A percentile compares a stretch with the other conserved stretches of the same genome.
Conservation (phyloP, 2,888 invertebrate species). For the Erebia ligea region DNA sequence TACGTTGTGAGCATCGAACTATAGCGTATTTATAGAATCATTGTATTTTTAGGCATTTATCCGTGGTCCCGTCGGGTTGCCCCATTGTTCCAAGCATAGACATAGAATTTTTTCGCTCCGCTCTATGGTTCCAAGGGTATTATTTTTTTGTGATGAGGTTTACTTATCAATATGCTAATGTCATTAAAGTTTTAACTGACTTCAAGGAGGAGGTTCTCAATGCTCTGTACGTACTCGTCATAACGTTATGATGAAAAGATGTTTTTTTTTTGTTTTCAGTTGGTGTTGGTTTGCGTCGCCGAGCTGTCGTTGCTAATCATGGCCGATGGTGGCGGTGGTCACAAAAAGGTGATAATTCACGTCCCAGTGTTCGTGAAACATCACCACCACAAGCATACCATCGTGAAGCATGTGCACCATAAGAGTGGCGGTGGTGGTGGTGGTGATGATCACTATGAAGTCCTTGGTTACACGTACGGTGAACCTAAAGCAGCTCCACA, state of each 20-base stretch:
- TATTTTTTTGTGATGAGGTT: too few species aligned
- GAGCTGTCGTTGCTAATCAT: constrained; percentile 61
- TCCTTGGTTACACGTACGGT: constrained; percentile 86
- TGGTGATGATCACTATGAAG: constrained; percentile 85
- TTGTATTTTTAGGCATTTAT: too few species aligned
- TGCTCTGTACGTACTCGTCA: background rate
- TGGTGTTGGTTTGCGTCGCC: constrained; percentile 66
- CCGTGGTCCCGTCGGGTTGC: too few species aligned
- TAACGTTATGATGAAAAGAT: background rate
- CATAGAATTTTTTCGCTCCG: too few species aligned
- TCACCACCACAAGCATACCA: constrained; percentile 90
- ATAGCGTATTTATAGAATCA: too few species aligned
- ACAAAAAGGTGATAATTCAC: constrained; percentile 90
- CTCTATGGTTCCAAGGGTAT: too few species aligned
- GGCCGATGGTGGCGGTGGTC: constrained; percentile 80
- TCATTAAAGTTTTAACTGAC: too few species aligned
- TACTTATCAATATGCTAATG: too few species aligned
- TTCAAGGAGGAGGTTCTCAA: too few species aligned
- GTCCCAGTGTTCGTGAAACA: constrained; percentile 90
- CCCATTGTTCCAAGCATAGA: too few species aligned
- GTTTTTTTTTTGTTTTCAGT: constrained; percentile 53
- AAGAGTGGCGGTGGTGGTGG: constrained; percentile 81
- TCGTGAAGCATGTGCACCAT: constrained; percentile 88
- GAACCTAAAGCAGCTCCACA: constrained; percentile 83
- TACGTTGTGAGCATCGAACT: too few species aligned